Conservation (phyloP, 2,113 vertebrate species). For the Dascyllus trimaculatus region DNA sequence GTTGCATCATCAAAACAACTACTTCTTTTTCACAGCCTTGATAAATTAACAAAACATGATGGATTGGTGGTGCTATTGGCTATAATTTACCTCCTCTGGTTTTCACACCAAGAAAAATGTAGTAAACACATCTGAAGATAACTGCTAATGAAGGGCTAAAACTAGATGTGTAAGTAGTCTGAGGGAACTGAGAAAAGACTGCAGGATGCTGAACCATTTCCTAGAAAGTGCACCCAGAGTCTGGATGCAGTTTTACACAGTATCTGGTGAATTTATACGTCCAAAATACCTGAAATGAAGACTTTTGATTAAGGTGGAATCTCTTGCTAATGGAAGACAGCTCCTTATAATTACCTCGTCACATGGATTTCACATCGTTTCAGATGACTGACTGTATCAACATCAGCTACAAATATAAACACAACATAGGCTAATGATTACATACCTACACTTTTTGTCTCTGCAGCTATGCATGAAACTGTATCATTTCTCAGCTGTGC, state of each 20-base stretch:
- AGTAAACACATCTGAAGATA: neutral
- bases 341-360: neutral
- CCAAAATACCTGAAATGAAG: neutral
- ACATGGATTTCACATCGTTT: neutral
- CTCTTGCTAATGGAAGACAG: neutral
- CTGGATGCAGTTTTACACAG: neutral
- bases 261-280: neutral
- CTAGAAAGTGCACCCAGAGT: neutral
- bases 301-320: neutral
- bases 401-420: neutral
- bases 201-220: neutral
- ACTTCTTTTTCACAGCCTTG: neutral
- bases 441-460: neutral
- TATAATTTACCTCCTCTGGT: constrained; percentile 31
- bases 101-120: neutral
- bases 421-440: neutral
- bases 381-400: neutral
- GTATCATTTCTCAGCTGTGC: neutral
- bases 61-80: neutral
- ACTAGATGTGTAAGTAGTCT: neutral
- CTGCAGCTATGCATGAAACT: neutral
- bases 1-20: neutral
- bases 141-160: neutral
- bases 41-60: constrained; percentile 15
- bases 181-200: neutral